Evolutionary conservation across 2,888 invertebrate genomes (phyloP).

Genomic region (Syrphus vitripennis): DNA sequence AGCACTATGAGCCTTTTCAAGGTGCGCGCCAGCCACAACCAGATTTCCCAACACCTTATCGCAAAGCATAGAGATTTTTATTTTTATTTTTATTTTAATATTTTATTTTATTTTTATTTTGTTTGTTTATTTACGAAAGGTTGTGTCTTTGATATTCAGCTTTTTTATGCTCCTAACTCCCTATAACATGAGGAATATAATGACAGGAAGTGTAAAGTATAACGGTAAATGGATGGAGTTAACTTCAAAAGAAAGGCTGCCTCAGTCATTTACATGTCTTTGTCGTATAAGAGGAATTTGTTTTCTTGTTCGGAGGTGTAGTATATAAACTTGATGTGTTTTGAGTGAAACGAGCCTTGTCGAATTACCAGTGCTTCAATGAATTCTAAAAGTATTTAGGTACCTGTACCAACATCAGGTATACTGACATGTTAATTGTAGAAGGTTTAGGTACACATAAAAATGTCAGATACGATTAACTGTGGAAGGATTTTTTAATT

Average conservation of each 20-base stretch:
- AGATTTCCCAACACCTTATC: constrained; percentile 65
- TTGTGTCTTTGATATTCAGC: constrained; percentile 50
- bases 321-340: background rate
- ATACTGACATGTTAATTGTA: too few relatives aligned
- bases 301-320: constrained; percentile 10
- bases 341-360: constrained; percentile 9
- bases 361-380: constrained; percentile 10
- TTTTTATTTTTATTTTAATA: background rate
- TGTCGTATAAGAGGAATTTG: constrained; percentile 13
- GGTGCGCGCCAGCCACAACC: constrained; percentile 56
- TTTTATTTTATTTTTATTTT: too few relatives aligned
- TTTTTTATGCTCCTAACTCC: constrained; percentile 25
- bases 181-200: constrained; percentile 33
- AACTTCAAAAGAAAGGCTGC: constrained; percentile 58
- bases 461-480: too few relatives aligned
- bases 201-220: constrained; percentile 56
- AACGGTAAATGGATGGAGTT: constrained; percentile 18
- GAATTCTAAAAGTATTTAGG: background rate
- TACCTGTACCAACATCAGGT: background rate
- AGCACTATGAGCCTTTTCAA: constrained; percentile 55
- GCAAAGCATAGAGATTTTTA: constrained; percentile 12
- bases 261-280: constrained; percentile 14
- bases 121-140: background rate
- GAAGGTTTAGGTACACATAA: too few relatives aligned
- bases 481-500: too few relatives aligned